Evolutionary conservation across 2,113 vertebrate genomes (phyloP).

Genomic region (Mola mola): DNA sequence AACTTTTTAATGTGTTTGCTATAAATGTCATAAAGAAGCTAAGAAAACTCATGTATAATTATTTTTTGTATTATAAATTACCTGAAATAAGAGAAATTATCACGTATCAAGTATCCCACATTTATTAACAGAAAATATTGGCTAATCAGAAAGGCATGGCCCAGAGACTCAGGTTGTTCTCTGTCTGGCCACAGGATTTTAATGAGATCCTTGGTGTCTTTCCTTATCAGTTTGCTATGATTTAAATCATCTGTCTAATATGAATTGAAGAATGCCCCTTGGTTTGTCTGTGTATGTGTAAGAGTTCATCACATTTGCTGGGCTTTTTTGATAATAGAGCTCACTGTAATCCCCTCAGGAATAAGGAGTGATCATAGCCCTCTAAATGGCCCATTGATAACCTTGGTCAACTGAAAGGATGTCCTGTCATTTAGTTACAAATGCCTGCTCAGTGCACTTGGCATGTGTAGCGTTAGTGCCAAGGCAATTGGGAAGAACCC

Average conservation of each 20-base stretch:
- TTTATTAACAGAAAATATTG: conserved; percentile 25
- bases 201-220: conserved; percentile 63
- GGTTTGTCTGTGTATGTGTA: neutral
- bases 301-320: conserved; percentile 11
- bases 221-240: conserved; percentile 62
- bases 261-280: conserved; percentile 45
- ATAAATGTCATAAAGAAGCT: no score
- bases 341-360: conserved; percentile 51
- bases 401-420: conserved; percentile 71
- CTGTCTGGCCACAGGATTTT: conserved; percentile 27
- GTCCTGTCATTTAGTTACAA: conserved; percentile 75
- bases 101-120: no score
- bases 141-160: conserved; percentile 68
- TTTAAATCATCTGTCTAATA: conserved; percentile 67
- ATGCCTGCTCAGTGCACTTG: conserved; percentile 62
- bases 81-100: no score
- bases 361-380: conserved; percentile 39
- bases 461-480: conserved; percentile 60
- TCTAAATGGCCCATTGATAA: conserved; percentile 79
- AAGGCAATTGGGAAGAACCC: conserved; percentile 69
- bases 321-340: conserved; percentile 34
- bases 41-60: no score
- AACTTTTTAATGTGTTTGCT: no score
- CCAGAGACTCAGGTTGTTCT: conserved; percentile 33
- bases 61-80: no score